These are phyloP conservation scores for Anguilla rostrata DNA, from an alignment of 2,113 vertebrate genomes.

Conservation along the genomic window DNA sequence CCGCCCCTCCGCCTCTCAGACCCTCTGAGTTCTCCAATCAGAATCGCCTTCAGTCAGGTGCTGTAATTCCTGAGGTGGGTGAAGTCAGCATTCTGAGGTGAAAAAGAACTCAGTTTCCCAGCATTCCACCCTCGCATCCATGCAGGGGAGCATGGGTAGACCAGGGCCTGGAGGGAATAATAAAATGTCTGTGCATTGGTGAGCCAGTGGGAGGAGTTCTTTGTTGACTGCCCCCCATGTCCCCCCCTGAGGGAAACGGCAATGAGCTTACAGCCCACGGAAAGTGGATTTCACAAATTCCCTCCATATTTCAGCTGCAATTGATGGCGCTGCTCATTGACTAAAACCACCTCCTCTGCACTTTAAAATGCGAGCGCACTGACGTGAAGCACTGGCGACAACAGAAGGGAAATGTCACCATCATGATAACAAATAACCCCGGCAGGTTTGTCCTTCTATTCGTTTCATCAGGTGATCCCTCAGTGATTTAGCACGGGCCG, in stretches of 20 bases:
- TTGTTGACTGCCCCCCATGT: not conserved
- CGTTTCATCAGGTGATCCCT: not conserved
- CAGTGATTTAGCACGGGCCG: not conserved
- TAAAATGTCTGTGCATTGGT: slow-evolving; percentile 1
- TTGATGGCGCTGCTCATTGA: not conserved
- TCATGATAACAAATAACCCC: not conserved
- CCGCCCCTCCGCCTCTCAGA: not conserved
- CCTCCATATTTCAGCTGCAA: not conserved
- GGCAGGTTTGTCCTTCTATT: not conserved
- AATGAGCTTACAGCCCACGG: not conserved
- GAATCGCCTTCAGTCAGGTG: slow-evolving; percentile 12
- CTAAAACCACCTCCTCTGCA: not conserved
- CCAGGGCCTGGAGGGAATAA: not conserved
- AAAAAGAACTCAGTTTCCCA: not conserved
- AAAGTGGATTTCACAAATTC: not conserved
- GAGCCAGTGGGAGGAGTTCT: not conserved
- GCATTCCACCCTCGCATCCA: not conserved
- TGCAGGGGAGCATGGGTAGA: not conserved
- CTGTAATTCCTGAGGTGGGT: not conserved
- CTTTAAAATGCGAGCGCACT: not conserved
- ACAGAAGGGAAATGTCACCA: not conserved
- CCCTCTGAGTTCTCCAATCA: not conserved
- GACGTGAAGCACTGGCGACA: not conserved
- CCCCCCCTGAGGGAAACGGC: not conserved
- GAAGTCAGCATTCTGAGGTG: not conserved